Conservation (phyloP, 1,140 invertebrate genomes). For the Doryteuthis pealeii region DNA sequence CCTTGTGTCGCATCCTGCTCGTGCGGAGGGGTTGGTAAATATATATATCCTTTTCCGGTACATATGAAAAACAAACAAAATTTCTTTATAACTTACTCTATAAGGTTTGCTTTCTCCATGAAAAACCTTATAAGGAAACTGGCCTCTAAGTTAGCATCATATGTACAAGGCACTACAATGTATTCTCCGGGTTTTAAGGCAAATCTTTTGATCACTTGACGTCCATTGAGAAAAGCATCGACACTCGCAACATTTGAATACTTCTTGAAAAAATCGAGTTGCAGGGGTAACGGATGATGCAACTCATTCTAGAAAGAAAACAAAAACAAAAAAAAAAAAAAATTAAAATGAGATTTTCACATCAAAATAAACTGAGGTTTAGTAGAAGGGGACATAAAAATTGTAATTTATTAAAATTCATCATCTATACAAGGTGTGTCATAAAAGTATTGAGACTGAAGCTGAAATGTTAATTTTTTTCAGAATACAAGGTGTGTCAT, state of each 20-base stretch:
- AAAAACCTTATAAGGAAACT: constrained; percentile 93
- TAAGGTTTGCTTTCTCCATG: constrained; percentile 75
- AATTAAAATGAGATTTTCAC: no score
- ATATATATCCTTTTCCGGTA: no score
- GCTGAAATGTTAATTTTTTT: no score
- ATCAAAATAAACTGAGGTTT: no score
- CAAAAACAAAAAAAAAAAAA: neutral
- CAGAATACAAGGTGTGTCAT: no score
- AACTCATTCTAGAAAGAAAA: constrained; percentile 25
- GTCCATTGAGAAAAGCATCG: constrained; percentile 88
- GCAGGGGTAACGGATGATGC: constrained; percentile 73
- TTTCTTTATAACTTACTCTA: constrained; percentile 38
- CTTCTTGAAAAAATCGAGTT: constrained; percentile 90
- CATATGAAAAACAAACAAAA: no score
- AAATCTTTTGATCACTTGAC: constrained; percentile 75
- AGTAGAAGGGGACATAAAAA: no score
- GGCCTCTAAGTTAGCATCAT: constrained; percentile 91
- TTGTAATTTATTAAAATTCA: no score
- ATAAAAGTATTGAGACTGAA: no score
- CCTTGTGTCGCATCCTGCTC: no score
- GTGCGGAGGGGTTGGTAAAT: no score
- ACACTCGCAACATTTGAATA: constrained; percentile 85
- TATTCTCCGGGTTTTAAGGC: constrained; percentile 76
- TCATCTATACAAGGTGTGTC: no score
- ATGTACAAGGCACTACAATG: constrained; percentile 80